Percentiles rank a stretch among this genome's conserved stretches.
phyloP scores from a whole-genome alignment of 2,113 vertebrate genomes.

The Gadus chalcogrammus region DNA sequence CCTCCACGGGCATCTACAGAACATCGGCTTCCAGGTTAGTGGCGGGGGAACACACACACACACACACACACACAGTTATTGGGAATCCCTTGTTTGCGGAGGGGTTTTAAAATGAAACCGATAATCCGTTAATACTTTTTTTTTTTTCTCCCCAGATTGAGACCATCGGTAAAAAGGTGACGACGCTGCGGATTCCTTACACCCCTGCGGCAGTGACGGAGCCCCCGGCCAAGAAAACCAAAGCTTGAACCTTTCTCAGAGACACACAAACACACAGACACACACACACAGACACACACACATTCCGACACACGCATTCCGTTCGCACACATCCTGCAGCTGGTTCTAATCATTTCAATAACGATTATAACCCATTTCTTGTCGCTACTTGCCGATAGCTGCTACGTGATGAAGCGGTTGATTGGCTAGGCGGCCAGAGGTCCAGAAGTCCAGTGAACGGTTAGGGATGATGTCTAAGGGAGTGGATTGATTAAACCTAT shows the following conservation, averaged over 20 bases:
- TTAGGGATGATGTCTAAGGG: no score
- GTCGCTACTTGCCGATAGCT: background rate
- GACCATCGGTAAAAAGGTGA: constrained; percentile 96
- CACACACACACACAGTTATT: background rate
- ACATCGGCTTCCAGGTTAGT: constrained; percentile 91
- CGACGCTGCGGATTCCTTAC: constrained; percentile 85
- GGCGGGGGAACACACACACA: background rate
- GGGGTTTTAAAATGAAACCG: background rate
- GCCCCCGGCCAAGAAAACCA: constrained; percentile 85
- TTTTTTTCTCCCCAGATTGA: constrained; percentile 78
- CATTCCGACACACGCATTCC: constrained; percentile 36
- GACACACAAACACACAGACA: no score
- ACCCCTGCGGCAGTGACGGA: constrained; percentile 83
- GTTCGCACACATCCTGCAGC: constrained; percentile 1
- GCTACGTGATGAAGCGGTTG: background rate
- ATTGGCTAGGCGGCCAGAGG: background rate
- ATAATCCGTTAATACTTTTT: background rate
- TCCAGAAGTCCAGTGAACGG: no score
- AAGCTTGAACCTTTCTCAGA: constrained; percentile 67
- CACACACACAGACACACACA: background rate
- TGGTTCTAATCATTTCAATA: constrained; percentile 3
- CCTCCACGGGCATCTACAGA: constrained; percentile 85
- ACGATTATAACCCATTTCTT: background rate
- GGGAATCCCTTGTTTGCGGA: background rate
- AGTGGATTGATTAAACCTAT: no score